Evolutionary conservation across 2,797 vertebrate genomes (phyloP), one percentile per base, ranked within the genome.

Genomic region (Tokudaia tokunoshimensis): DNA sequence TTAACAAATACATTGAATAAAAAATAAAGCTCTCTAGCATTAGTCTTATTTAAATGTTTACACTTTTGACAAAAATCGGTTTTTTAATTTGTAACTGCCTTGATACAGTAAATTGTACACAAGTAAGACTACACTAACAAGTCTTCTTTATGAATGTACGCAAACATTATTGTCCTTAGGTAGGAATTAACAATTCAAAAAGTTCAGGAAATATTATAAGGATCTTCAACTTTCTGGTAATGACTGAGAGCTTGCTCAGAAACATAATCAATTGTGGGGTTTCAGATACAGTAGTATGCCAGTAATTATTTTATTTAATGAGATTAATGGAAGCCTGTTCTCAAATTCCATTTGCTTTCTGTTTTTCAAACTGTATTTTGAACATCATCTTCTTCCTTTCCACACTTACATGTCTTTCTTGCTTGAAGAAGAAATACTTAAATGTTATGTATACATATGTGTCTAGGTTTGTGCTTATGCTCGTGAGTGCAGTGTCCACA

Each of bases 321-420:
- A 12, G 29, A 50, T 67, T 70, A 59, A 26, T 44, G 4, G 14
- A 85, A 94, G 26, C 9, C 4, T 24, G 31, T 50, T 78, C 34
- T 47, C 55, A 95, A 92, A 65, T 75, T 11, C 72, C 10, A 3
- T 82, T 81, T 89, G 19, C 6, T 82, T 95, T 95, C 55, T 81
- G 8, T 31, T 26, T 84, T 84, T 19, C 26, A 20, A 91, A 89
- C 89, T 85, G 19, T 20, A 22, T 10, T 86, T 92, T 92, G 14
- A 86, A 82, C 6, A 37, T 31, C 19, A 10, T 44, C 6, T 55
- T 52, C 2, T 31, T n/a, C 17, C 22, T 22, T 70, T 4, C 37
- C 9, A 19, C 15, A 44, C 20, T 11, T 93, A 41, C 12, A 67
- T 57, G 80, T 76, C 6, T 6, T 92, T 8, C 6, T 61, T 31